A percentile compares a stretch with the other conserved stretches of the same genome.
These are phyloP conservation scores for Spicauda simplicius DNA, from an alignment of 2,888 invertebrate species.

Conservation along the genomic window DNA sequence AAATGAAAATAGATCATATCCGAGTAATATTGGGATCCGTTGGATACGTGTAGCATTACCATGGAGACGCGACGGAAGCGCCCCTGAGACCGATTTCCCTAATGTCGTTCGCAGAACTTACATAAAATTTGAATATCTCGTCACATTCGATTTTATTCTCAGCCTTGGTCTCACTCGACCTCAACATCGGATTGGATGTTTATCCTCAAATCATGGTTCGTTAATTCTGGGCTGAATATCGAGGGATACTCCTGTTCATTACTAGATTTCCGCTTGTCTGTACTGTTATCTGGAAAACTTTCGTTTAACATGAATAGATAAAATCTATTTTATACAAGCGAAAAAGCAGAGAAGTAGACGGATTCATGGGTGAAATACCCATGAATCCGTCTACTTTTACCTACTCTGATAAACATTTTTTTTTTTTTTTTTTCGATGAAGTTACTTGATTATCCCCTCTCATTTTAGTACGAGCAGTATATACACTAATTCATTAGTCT, in stretches of 20 bases:
- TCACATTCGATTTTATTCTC: conserved; percentile 60
- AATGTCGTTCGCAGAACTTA: conserved; percentile 63
- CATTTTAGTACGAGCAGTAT: too few relatives aligned
- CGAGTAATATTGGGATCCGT: background rate
- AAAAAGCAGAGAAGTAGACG: too few relatives aligned
- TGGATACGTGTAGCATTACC: background rate
- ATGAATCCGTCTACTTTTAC: too few relatives aligned
- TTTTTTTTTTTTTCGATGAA: too few relatives aligned
- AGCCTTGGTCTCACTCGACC: conserved; percentile 1
- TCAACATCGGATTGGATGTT: conserved; percentile 22
- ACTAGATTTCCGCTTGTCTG: conserved; percentile 29
- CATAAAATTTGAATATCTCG: conserved; percentile 71
- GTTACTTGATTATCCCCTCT: too few relatives aligned
- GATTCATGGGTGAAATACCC: too few relatives aligned
- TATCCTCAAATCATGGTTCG: conserved; percentile 34
- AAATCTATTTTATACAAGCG: too few relatives aligned
- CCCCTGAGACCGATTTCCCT: conserved; percentile 64
- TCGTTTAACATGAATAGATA: too few relatives aligned
- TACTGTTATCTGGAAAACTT: too few relatives aligned
- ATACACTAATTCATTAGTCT: too few relatives aligned
- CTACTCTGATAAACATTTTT: too few relatives aligned
- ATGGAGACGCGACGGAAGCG: conserved; percentile 35
- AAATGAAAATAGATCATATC: too few relatives aligned
- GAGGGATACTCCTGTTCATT: conserved; percentile 27
- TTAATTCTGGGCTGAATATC: conserved; percentile 29